Evolutionary conservation across 2,888 invertebrate genomes (phyloP).

Genomic region (Siphlonurus alternatus): DNA sequence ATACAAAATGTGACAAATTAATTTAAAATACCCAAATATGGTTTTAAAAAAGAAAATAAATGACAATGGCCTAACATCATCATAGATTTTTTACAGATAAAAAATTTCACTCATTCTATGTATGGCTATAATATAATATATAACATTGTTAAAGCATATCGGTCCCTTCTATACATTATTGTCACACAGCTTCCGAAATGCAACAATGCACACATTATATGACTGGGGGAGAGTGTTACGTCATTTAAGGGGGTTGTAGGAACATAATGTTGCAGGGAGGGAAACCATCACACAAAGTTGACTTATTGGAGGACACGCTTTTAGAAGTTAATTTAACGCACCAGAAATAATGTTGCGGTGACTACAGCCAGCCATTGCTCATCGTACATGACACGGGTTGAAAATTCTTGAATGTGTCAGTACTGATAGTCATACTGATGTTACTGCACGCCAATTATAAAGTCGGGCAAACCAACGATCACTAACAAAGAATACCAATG

Average conservation of each 20-base stretch:
- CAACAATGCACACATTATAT: not conserved
- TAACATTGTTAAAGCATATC: not conserved
- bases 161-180: not conserved
- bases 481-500: not conserved
- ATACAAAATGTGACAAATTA: no score
- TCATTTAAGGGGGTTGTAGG: not conserved
- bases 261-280: not conserved
- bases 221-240: no score
- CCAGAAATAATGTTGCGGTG: not conserved
- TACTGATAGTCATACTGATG: not conserved
- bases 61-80: no score
- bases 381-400: not conserved
- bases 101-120: no score
- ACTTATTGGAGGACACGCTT: no score
- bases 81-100: no score
- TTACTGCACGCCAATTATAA: not conserved
- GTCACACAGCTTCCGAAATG: not conserved
- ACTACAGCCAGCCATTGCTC: not conserved
- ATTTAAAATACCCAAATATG: no score
- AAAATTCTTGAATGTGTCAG: not conserved
- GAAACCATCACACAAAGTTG: not conserved
- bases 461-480: no score
- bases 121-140: not conserved
- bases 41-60: no score
- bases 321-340: not conserved